These are phyloP conservation scores for Haliclystus octoradiatus DNA, from an alignment of 30 jellyfish, hydroid and myxozoan genomes.

Conservation along the genomic window DNA sequence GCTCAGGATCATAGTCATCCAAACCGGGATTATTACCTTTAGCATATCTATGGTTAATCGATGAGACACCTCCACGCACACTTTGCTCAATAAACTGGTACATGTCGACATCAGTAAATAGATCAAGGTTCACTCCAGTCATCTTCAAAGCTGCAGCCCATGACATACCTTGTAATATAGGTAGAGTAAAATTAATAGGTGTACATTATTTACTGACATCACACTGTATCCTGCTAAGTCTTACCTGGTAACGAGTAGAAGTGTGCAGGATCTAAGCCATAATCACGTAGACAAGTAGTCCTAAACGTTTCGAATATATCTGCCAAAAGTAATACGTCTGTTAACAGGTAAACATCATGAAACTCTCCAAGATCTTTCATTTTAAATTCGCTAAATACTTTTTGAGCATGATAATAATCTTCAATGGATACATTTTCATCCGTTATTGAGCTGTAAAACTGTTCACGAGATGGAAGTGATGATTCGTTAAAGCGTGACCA, in stretches of 20 bases:
- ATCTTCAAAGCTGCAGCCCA: no score
- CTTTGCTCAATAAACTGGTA: slow-evolving; percentile 6
- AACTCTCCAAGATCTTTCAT: slow-evolving; percentile 4
- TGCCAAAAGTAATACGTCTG: slow-evolving; percentile 9
- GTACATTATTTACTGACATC: slow-evolving; percentile 15
- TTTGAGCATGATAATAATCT: slow-evolving; percentile 17
- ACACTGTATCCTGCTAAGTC: slow-evolving; percentile 12
- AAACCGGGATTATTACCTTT: slow-evolving; percentile 15
- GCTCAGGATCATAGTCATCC: slow-evolving; percentile 8
- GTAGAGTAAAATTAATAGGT: slow-evolving; percentile 8
- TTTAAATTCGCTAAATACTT: neutral
- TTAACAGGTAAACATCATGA: slow-evolving; percentile 7
- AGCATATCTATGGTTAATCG: slow-evolving; percentile 17
- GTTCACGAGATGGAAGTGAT: neutral
- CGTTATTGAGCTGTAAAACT: neutral
- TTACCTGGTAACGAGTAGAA: no score
- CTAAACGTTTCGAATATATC: slow-evolving; percentile 7
- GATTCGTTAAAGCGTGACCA: neutral
- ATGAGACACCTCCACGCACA: slow-evolving; percentile 12
- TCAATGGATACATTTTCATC: neutral
- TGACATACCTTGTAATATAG: slow-evolving; percentile 13
- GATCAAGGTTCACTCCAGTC: no score
- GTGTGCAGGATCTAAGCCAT: slow-evolving; percentile 9
- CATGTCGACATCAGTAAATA: no score
- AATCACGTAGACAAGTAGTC: neutral